Base-by-base conservation (phyloP, 2,888 invertebrate species). In the Ectemnius continuus region DNA sequence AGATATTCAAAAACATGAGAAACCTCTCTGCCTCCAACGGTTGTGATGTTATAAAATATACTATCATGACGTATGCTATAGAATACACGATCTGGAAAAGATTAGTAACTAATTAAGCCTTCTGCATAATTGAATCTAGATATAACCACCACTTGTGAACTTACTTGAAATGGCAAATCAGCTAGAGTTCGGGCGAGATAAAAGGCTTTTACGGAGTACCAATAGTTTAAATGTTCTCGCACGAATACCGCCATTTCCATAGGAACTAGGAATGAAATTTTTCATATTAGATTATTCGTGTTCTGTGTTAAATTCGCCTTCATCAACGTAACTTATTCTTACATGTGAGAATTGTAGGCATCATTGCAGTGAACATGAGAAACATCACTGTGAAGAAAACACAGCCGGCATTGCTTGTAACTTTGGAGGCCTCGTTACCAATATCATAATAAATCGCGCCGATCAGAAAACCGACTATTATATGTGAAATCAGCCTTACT, bases 341-440 rank as follows among this genome's bases (percentile, higher is more conserved):
- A 98, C 98, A 99, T 89, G 99, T 98, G 86, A 98, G 94, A 88
- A 99, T 98, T 63, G 98, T 99, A 79, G 98, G 98, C 98, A 99
- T 99, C 96, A 99, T 97, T 63, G 98, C 97, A 66, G 98, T 97
- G 91, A 98, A 99, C 95, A 98, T 98, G 82, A 98, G 96, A 91
- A 99, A 99, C 92, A 99, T 94, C 83, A 97, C 96, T 81, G 97
- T 97, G 92, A 99, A 98, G 93, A 99, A 99, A 84, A 99, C 94
- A 91, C 97, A 98, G 59, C 98, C 98, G 26, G 97, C 96, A 88
- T 99, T 99, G 91, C 97, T 98, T 93, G 95, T 96, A 26, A 97
- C 97, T 92, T 98, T 97, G 65, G 96, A 96, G 18, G 98, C 98
- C 88, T 98, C 97, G 84, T 96, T 95, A 4, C 98, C 98, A 83